Conservation (phyloP, 2,113 vertebrate species). For the Galeopterus variegatus region DNA sequence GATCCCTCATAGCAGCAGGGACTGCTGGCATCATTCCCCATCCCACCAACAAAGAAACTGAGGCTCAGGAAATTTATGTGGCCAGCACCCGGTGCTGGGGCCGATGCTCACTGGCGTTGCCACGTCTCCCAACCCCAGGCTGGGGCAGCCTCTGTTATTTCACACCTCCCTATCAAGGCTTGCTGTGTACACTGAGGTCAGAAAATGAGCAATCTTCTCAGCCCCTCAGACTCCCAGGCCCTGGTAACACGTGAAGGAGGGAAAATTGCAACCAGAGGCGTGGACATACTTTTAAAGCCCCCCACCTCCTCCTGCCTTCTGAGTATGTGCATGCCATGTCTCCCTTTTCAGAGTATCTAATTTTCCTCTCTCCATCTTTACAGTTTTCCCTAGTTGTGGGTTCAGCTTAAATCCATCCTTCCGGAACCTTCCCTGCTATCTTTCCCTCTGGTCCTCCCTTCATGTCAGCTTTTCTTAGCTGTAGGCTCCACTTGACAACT, state of each 20-base stretch:
- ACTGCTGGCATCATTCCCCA: neutral
- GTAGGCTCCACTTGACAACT: fast-evolving
- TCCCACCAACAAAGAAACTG: neutral
- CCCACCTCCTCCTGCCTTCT: fast-evolving
- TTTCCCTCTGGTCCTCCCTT: neutral
- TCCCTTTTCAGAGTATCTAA: neutral
- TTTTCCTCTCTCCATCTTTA: neutral
- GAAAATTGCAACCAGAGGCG: fast-evolving
- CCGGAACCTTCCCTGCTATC: neutral
- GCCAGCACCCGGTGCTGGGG: neutral
- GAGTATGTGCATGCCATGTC: neutral
- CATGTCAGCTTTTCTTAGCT: neutral
- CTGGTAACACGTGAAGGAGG: fast-evolving
- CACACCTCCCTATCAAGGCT: neutral
- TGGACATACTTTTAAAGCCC: fast-evolving
- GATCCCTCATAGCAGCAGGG: neutral
- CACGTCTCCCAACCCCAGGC: fast-evolving
- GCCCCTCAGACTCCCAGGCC: neutral
- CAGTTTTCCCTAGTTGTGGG: too few relatives aligned
- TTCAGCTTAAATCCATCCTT: neutral
- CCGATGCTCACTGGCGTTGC: fast-evolving
- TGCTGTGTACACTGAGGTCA: neutral
- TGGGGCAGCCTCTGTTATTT: fast-evolving
- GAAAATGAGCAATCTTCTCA: neutral
- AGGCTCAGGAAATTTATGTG: neutral